phyloP scores from a whole-genome alignment of 2,888 invertebrate genomes.

The Lasioglossum marginatum region DNA sequence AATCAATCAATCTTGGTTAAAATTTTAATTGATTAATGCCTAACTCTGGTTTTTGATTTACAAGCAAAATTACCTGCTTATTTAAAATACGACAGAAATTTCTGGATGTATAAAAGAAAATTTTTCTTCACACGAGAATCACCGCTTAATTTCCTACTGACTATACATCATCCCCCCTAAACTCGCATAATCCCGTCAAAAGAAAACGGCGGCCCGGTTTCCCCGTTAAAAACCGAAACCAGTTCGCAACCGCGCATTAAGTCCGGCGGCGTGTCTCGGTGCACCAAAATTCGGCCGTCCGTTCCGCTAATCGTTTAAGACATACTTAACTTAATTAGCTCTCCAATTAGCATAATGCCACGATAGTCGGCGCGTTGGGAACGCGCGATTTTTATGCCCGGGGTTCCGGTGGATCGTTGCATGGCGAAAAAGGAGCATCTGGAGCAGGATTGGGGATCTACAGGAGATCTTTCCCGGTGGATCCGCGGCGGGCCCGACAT shows the following conservation, averaged over 20 bases:
- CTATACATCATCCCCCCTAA: not conserved
- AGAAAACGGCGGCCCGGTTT: not conserved
- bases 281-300: not conserved
- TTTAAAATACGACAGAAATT: too few relatives aligned
- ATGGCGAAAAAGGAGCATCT: not conserved
- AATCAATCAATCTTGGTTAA: too few relatives aligned
- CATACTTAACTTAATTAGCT: slow-evolving; percentile 42
- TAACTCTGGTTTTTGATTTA: too few relatives aligned
- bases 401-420: not conserved
- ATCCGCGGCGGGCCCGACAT: slow-evolving; percentile 26
- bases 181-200: not conserved
- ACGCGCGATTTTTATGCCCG: slow-evolving; percentile 34
- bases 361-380: slow-evolving; percentile 6
- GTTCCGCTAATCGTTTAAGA: slow-evolving; percentile 26
- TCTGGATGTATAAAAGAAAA: too few relatives aligned
- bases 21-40: too few relatives aligned
- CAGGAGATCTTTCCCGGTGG: not conserved
- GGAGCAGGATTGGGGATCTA: not conserved
- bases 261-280: not conserved
- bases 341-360: slow-evolving; percentile 32
- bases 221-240: not conserved
- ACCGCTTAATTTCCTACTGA: too few relatives aligned
- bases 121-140: too few relatives aligned
- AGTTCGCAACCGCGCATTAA: not conserved
- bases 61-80: too few relatives aligned